Evolutionary conservation across 2,113 vertebrate species (phyloP), one percentile per base, ranked within the genome.

Genomic region (Panthera leo): DNA sequence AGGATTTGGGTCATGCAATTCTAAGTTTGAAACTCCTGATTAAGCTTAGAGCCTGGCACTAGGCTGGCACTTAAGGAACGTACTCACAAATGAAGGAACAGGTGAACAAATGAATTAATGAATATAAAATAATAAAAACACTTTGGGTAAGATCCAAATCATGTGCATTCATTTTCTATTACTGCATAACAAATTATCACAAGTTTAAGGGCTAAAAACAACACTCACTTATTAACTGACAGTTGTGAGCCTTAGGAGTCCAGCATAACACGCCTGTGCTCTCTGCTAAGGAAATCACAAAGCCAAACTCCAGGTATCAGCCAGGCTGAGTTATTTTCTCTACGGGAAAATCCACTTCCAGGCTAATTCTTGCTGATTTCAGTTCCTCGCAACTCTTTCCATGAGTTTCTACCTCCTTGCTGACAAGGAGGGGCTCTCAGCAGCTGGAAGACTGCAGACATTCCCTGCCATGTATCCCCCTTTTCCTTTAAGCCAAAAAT

Each of bases 81-180:
- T 15, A 76, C 88, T 84, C 34, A 23, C n/a, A 63, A 91, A 79
- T 80, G 3, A 90, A 67, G 78, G 27, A 31, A 61, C 29, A 86
- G 73, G 9, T 85, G 45, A 78, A 91, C 39, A 51, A 85, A 70
- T 39, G 31, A 78, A 87, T 67, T 53, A 29, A 67, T 29, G 42
- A 76, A 82, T 73, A 34, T 65, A 16, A 90, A 90, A 63, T 39
- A 92, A 89, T 87, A 73, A 65, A 82, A 79, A 61, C 2, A 78
- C 0, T 85, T 85, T 34, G 39, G 4, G 5, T 82, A n/a, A 48
- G 10, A 68, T n/a, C 19, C 39, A 80, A 85, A 18, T 13, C 31
- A 89, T 75, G 4, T 34, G 6, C 78, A 65, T 80, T 95, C 2
- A 7, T 76, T 45, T 89, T 63, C 68, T 67, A 27, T 53, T 63